Conservation (phyloP, 2,797 vertebrate species). For the Gobio occitaniae region DNA sequence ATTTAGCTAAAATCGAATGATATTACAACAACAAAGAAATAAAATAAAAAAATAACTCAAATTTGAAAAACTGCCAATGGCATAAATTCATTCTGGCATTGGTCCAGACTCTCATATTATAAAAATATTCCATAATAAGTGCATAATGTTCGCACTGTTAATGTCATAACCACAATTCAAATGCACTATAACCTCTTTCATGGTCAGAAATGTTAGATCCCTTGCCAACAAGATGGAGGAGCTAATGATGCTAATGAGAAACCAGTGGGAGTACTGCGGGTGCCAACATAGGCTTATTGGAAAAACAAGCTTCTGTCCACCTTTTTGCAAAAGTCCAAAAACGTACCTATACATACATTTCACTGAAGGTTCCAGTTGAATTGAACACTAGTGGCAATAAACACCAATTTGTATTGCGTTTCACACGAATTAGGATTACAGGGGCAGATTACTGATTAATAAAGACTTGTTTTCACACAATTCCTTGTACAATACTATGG, state of each 20-base stretch:
- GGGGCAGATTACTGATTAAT: background rate
- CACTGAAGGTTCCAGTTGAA: background rate
- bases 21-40: background rate
- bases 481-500: too few species aligned
- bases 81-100: background rate
- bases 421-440: background rate
- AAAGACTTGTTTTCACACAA: background rate
- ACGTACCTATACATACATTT: background rate
- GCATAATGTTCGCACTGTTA: background rate
- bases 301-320: background rate
- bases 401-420: background rate
- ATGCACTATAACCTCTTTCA: background rate
- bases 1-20: background rate
- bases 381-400: background rate
- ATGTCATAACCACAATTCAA: constrained; percentile 17
- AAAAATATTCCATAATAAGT: background rate
- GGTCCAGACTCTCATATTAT: background rate
- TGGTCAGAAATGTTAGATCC: constrained; percentile 30
- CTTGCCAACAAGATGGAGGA: constrained; percentile 16
- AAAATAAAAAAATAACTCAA: background rate
- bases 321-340: background rate
- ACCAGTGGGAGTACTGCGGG: background rate
- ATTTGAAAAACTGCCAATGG: background rate
- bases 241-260: constrained; percentile 28
- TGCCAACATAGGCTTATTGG: background rate